A percentile compares a stretch with the other conserved stretches of the same genome.
Evolutionary conservation across 2,797 vertebrate species (phyloP).

Genomic region (Hemitrygon akajei): DNA sequence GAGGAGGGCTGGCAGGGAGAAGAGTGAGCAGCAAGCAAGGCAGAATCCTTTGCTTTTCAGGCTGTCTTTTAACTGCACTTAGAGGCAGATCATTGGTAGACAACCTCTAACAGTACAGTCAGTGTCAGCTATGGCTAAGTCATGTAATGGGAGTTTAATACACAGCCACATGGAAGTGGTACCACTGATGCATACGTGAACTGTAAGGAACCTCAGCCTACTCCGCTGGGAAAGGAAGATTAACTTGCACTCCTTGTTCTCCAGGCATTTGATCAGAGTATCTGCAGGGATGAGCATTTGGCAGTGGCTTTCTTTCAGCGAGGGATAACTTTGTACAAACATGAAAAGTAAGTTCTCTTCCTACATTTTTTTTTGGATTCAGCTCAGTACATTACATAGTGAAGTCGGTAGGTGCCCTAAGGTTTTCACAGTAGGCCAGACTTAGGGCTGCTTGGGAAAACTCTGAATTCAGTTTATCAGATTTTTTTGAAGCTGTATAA

Average conservation of each 20-base stretch:
- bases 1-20: neutral
- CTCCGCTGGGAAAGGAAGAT: neutral
- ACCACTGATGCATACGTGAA: neutral
- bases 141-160: too few species aligned
- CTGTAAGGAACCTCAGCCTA: neutral
- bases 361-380: neutral
- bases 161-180: neutral
- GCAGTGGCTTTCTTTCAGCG: conserved; percentile 92
- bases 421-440: neutral
- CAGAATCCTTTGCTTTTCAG: neutral
- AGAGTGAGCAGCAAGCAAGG: neutral
- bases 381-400: neutral
- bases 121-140: neutral
- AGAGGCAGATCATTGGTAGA: neutral
- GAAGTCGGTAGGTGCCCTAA: neutral
- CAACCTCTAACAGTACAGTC: neutral
- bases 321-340: conserved; percentile 71
- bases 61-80: neutral
- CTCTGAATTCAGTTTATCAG: neutral
- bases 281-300: conserved; percentile 79
- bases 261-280: conserved; percentile 84
- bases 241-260: conserved; percentile 1
- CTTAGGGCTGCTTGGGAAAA: neutral
- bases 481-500: neutral
- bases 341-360: conserved; percentile 65